Conservation (phyloP, 2,888 invertebrate species). For the Trichogramma evanescens region DNA sequence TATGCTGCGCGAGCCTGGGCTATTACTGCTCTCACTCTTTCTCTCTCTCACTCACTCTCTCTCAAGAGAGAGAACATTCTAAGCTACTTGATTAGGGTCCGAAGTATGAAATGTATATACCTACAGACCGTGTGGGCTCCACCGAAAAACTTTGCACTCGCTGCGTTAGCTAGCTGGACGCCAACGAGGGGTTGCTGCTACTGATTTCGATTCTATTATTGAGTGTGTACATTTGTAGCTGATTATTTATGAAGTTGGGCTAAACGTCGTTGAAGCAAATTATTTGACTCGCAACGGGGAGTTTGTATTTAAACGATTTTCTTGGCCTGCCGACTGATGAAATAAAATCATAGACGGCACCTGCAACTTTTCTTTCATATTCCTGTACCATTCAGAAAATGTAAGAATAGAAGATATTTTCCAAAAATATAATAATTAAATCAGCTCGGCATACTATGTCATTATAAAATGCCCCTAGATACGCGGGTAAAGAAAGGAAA, state of each 20-base stretch:
- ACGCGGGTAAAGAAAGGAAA: conserved; percentile 20
- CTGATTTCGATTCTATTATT: background rate
- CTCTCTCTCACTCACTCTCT: conserved; percentile 4
- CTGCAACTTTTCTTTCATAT: too few species aligned
- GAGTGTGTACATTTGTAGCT: background rate
- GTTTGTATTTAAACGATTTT: background rate
- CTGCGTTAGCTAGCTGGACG: too few species aligned
- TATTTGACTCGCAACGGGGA: background rate
- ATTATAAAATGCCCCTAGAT: background rate
- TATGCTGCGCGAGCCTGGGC: background rate
- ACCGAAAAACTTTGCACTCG: conserved; percentile 3
- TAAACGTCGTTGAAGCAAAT: background rate
- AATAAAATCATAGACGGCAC: too few species aligned
- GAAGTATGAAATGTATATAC: background rate
- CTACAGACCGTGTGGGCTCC: background rate
- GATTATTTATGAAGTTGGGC: background rate
- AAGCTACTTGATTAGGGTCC: conserved; percentile 16
- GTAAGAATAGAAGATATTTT: too few species aligned
- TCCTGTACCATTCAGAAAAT: too few species aligned
- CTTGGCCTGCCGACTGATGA: too few species aligned
- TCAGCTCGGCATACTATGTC: too few species aligned
- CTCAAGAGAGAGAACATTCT: conserved; percentile 1
- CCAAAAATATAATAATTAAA: too few species aligned
- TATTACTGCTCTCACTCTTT: background rate
- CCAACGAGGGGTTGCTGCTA: too few species aligned